Evolutionary conservation across 2,113 vertebrate species (phyloP), one percentile per base, ranked within the genome.

Genomic region (Erinaceus europaeus): DNA sequence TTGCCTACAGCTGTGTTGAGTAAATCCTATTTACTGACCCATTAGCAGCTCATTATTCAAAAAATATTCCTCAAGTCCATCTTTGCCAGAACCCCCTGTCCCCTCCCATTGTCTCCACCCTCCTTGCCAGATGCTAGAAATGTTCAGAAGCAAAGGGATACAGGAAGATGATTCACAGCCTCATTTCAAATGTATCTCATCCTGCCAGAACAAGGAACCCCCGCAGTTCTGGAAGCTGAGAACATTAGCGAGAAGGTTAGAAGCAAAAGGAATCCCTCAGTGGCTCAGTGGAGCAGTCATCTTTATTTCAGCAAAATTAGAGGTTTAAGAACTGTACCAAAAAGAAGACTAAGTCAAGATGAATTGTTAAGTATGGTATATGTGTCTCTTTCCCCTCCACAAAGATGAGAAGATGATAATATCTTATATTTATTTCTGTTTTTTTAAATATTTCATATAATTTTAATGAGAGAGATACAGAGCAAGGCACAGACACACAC

Each of bases 1-100:
- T 62, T 36, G n/a, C 78, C n/a, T 20, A 50, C 40, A 88, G 52
- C 65, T 85, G 64, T 44, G 25, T 65, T 82, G 73, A 78, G 61
- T 77, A 84, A 85, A 61, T 80, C 36, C 61, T 84, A 18, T 85
- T 88, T 71, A 74, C 53, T 74, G 65, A 74, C 46, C 53, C 86
- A 69, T 82, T 86, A 78, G 34, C 46, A 78, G 34, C 17, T 85
- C 44, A 12, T 42, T 46, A 82, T 85, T 78, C 4, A 64, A 71
- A 91, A 80, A 80, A 34, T 64, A 64, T 62, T 69, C 8, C 44
- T 64, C 23, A 78, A 46, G 6, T 17, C 29, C 78, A 68, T 20
- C 57, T 65, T 78, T 85, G 11, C 50, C 40, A 64, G 52, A 68
- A n/a, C n/a, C n/a, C n/a, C n/a, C n/a, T n/a, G n/a, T n/a, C n/a